phyloP scores from a whole-genome alignment of 92 coral and sea anemone genomes.

The Porites divaricata region DNA sequence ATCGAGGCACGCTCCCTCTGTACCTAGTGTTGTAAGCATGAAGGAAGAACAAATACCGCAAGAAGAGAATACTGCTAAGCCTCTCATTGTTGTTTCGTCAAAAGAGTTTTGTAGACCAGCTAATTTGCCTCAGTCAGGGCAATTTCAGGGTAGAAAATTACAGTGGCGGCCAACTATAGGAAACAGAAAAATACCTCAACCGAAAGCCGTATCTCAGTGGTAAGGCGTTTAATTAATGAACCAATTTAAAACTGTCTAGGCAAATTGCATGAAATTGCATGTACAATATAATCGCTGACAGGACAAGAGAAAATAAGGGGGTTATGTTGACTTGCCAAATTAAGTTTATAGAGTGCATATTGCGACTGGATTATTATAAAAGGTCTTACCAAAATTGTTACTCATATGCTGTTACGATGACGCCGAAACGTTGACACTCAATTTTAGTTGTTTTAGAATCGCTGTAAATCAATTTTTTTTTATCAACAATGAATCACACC shows the following conservation, averaged over 20 bases:
- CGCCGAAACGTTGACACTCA: too few species aligned
- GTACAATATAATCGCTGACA: too few species aligned
- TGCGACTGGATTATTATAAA: too few species aligned
- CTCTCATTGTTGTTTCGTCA: conserved; percentile 51
- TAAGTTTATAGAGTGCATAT: too few species aligned
- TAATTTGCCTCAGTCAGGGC: conserved; percentile 46
- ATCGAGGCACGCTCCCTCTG: neutral
- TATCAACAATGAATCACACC: too few species aligned
- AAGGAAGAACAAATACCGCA: conserved; percentile 42
- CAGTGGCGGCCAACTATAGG: conserved; percentile 42
- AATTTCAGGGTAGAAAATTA: conserved; percentile 55
- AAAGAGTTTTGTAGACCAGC: conserved; percentile 22
- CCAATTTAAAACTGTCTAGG: neutral
- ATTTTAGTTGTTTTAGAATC: too few species aligned
- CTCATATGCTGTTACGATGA: too few species aligned
- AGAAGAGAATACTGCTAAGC: conserved; percentile 35
- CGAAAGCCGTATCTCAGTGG: conserved; percentile 32
- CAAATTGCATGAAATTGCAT: neutral
- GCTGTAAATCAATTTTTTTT: too few species aligned
- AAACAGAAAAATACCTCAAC: conserved; percentile 26
- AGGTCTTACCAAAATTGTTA: too few species aligned
- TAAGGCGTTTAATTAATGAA: conserved; percentile 12
- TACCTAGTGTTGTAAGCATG: conserved; percentile 37
- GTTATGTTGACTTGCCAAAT: too few species aligned
- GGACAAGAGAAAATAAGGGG: too few species aligned